Evolutionary conservation across 2,888 invertebrate species (phyloP).

Genomic region (Fragum sueziense): DNA sequence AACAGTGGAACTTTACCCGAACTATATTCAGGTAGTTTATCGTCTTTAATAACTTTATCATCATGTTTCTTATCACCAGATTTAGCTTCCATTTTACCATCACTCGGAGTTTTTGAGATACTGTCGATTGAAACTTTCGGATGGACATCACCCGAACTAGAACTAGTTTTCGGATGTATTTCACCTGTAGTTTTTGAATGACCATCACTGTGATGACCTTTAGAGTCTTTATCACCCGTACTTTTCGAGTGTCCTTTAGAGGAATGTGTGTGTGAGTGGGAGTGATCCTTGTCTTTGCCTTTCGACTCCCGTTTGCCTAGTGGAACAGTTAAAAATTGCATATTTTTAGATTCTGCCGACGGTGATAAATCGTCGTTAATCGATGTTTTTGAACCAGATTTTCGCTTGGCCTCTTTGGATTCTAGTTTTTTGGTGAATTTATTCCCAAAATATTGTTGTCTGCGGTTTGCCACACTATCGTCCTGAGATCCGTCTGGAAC

Average conservation of each 20-base stretch:
- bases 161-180: background rate
- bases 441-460: conserved; percentile 48
- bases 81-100: conserved; percentile 3
- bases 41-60: background rate
- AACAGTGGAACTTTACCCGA: background rate
- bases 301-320: conserved; percentile 41
- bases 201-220: background rate
- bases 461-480: conserved; percentile 42
- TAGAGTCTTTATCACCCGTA: conserved; percentile 5
- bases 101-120: background rate
- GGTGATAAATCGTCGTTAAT: conserved; percentile 58
- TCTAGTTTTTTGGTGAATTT: conserved; percentile 59
- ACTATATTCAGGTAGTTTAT: background rate
- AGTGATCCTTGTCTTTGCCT: conserved; percentile 51
- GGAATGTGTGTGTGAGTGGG: conserved; percentile 10
- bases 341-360: conserved; percentile 62
- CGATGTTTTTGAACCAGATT: conserved; percentile 59
- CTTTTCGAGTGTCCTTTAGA: conserved; percentile 19
- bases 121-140: background rate
- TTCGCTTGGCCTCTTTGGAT: conserved; percentile 54
- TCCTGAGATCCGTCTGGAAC: conserved; percentile 40
- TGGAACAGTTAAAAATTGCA: conserved; percentile 66
- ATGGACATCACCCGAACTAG: conserved; percentile 6
- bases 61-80: background rate
- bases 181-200: conserved; percentile 4